A percentile compares a stretch with the other conserved stretches of the same genome.
Evolutionary conservation across 37 sponge, comb jelly and placozoan genomes (phyloP).

Genomic region (Bolinopsis microptera): DNA sequence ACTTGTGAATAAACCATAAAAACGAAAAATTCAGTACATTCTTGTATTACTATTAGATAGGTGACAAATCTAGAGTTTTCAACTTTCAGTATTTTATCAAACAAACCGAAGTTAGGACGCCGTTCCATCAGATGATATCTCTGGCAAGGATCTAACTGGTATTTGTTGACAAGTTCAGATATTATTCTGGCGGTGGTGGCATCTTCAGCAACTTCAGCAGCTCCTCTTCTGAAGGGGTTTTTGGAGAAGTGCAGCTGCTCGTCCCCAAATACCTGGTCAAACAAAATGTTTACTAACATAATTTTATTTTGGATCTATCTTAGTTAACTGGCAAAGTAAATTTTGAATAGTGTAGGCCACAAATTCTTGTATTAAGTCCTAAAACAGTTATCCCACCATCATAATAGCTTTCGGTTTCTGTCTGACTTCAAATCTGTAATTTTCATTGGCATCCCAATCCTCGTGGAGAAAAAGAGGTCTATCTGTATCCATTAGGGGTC

Average conservation of each 20-base stretch:
- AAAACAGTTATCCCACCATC: slow-evolving; percentile 38
- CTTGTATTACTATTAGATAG: too few relatives aligned
- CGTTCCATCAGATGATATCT: slow-evolving; percentile 54
- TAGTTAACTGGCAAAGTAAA: too few relatives aligned
- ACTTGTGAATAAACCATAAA: too few relatives aligned
- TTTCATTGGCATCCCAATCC: slow-evolving; percentile 36
- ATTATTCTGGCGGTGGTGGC: slow-evolving; percentile 19
- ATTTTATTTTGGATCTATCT: too few relatives aligned
- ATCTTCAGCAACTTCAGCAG: slow-evolving; percentile 46
- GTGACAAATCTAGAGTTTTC: too few relatives aligned
- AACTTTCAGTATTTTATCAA: too few relatives aligned
- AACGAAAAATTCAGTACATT: not conserved
- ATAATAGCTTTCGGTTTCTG: slow-evolving; percentile 66
- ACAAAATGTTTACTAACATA: not conserved
- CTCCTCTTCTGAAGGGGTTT: slow-evolving; percentile 9
- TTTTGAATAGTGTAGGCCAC: too few relatives aligned
- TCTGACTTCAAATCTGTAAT: slow-evolving; percentile 47
- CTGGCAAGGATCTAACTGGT: slow-evolving; percentile 62
- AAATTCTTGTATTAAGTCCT: too few relatives aligned
- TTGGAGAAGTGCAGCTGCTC: slow-evolving; percentile 9
- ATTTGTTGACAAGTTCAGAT: slow-evolving; percentile 63
- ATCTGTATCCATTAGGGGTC: slow-evolving; percentile 56
- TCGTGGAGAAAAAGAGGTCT: slow-evolving; percentile 42
- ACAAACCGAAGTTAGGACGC: slow-evolving; percentile 42
- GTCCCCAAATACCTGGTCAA: slow-evolving; percentile 45